Base-by-base conservation (phyloP, 2,888 invertebrate species). In the Eremobia ochroleuca region DNA sequence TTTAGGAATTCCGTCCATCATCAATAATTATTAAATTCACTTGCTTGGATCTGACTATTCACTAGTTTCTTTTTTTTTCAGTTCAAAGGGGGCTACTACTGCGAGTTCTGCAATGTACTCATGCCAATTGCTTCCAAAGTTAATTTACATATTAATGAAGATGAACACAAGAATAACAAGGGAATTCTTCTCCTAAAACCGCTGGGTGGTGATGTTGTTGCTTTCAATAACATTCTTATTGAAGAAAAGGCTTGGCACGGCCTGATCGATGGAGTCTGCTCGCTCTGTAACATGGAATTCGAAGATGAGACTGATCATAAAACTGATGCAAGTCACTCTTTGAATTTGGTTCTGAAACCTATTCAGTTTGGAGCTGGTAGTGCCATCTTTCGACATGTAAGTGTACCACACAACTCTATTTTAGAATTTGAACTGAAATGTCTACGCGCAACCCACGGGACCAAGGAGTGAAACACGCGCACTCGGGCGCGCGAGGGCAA, bases 11-110 rank as follows among this genome's bases (percentile, higher is more conserved):
- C 46, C 46, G 2, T 21, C 46, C 46, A 8, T 49, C 21, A 49
- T 49, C 6, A 18, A 46, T 46, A 46, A 52, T 8, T 25, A 52
- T 25, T 6, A 49, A 8, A 25, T 52, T 46, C 18, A 46, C 46
- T 46, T 52, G 52, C 25, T 52, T 52, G 25, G 25, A 25, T 52
- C 25, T 52, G 25, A 25, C 21, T 61, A 25, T 34, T 34, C 6
- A n/a, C 3, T 80, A 49, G 15, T 64, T 64, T 52, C 4, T 73
- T 61, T 55, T 76, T 61, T 55, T 76, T 69, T 40, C 90, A 96
- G 96, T 92, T 95, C 21, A 93, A 92, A 78, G 86, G 87, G 5
- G 93, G 94, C 18, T 96, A 95, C 80, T 95, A 89, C 84, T 96
- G 96, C 69, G 93, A 93, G 70, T 91, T 89, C 69, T 96, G 96